These are phyloP conservation scores for Hycleus cichorii DNA, from an alignment of 1,140 invertebrate genomes.

Conservation along the genomic window DNA sequence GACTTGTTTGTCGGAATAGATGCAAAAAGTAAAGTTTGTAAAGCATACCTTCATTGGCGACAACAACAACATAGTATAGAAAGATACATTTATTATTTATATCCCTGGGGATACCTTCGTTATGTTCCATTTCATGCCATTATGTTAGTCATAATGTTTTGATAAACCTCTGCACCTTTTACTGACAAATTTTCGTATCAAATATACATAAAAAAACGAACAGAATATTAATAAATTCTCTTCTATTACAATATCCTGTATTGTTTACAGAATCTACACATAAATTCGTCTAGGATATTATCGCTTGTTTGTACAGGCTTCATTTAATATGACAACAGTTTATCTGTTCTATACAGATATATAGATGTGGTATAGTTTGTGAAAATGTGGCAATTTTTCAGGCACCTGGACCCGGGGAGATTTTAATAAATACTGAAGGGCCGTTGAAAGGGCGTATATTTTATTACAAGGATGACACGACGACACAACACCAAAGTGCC, in stretches of 20 bases:
- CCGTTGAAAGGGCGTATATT: conserved; percentile 1
- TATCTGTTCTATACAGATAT: conserved; percentile 7
- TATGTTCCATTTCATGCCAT: conserved; percentile 15
- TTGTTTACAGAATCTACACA: no score
- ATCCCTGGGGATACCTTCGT: conserved; percentile 10
- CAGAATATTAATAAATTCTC: no score
- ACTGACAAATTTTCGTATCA: background rate
- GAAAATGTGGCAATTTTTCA: no score
- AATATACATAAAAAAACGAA: no score
- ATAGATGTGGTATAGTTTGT: no score
- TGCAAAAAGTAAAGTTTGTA: conserved; percentile 12
- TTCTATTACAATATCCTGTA: background rate
- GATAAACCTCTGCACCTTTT: conserved; percentile 12
- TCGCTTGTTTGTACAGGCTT: conserved; percentile 13
- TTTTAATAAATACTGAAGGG: conserved; percentile 3
- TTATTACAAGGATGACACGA: conserved; percentile 5
- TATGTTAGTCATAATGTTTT: conserved; percentile 10
- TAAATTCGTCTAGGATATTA: no score
- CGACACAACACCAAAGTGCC: conserved; percentile 10
- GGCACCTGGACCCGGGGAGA: background rate
- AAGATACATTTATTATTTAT: conserved; percentile 21
- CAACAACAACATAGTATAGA: conserved; percentile 4
- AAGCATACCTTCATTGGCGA: conserved; percentile 11
- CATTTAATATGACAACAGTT: conserved; percentile 13
- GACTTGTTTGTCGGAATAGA: background rate